A percentile compares a stretch with the other conserved stretches of the same genome.
phyloP scores from a whole-genome alignment of 2,888 invertebrate genomes.

The Ectropis crepuscularia region DNA sequence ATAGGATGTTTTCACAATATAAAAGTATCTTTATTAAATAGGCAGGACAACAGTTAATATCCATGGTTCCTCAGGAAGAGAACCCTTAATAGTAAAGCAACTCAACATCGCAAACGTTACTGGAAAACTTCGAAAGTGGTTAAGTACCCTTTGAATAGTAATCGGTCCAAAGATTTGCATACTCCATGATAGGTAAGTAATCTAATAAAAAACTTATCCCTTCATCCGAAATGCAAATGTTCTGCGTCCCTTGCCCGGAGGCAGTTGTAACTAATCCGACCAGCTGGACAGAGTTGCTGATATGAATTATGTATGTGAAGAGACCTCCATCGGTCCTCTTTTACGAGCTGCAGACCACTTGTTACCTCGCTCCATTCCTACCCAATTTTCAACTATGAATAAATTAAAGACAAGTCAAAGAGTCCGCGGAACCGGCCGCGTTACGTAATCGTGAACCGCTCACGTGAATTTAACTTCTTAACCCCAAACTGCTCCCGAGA shows the following conservation, averaged over 20 bases:
- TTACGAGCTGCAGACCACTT: slow-evolving; percentile 49
- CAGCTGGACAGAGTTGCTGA: slow-evolving; percentile 53
- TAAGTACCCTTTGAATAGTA: slow-evolving; percentile 36
- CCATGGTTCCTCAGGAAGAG: background rate
- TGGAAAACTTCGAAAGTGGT: slow-evolving; percentile 20
- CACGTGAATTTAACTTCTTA: slow-evolving; percentile 60
- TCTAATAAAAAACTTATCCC: slow-evolving; percentile 60
- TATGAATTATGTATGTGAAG: slow-evolving; percentile 63
- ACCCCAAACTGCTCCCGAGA: slow-evolving; percentile 48
- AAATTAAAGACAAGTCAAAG: slow-evolving; percentile 54
- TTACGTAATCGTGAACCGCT: slow-evolving; percentile 45
- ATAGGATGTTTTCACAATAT: background rate
- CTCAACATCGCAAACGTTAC: slow-evolving; percentile 23
- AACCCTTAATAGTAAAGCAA: slow-evolving; percentile 14
- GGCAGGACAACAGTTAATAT: no score
- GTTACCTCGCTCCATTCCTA: slow-evolving; percentile 50
- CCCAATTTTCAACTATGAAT: slow-evolving; percentile 68
- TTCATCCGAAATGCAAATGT: slow-evolving; percentile 58
- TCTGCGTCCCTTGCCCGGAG: slow-evolving; percentile 51
- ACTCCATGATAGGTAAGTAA: slow-evolving; percentile 49
- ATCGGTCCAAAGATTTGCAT: slow-evolving; percentile 39
- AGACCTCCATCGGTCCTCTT: slow-evolving; percentile 45
- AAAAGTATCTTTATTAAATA: no score
- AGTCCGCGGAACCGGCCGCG: slow-evolving; percentile 39
- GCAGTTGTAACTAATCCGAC: slow-evolving; percentile 51